These are phyloP conservation scores for Drosophila ezoana DNA, from an alignment of 2,888 invertebrate species.

Conservation along the genomic window DNA sequence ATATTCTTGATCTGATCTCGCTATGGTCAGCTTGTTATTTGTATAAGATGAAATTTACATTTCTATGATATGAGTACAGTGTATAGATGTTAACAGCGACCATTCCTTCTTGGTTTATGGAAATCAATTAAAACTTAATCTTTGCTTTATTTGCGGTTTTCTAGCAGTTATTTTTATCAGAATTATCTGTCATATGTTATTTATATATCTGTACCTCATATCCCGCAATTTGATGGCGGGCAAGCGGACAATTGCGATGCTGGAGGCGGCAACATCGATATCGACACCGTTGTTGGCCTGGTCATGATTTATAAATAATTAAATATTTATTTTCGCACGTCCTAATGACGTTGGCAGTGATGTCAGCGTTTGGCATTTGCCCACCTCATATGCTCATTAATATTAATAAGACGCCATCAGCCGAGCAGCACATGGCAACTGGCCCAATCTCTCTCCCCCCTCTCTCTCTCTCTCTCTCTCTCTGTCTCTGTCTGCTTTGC, in stretches of 20 bases:
- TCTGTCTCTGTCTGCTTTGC: background rate
- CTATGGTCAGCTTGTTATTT: no score
- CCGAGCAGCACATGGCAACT: constrained; percentile 28
- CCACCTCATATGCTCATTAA: constrained; percentile 68
- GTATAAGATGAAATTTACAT: no score
- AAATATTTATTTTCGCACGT: constrained; percentile 79
- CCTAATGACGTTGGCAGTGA: constrained; percentile 62
- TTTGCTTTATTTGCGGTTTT: no score
- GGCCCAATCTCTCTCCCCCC: background rate
- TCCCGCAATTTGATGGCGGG: constrained; percentile 9
- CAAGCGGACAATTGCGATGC: constrained; percentile 20
- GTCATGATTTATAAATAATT: constrained; percentile 79
- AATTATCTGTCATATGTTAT: constrained; percentile 15
- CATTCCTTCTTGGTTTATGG: no score
- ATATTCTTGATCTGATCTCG: no score
- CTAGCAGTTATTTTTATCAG: no score
- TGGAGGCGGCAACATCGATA: constrained; percentile 7
- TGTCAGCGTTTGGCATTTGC: constrained; percentile 51
- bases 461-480: background rate
- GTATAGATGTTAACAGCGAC: no score
- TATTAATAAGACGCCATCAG: constrained; percentile 64
- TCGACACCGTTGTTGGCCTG: constrained; percentile 38
- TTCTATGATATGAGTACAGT: no score
- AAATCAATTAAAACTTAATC: no score
- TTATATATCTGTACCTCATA: constrained; percentile 7